These are phyloP conservation scores for Deladenus siricidicola DNA, from an alignment of 2,888 invertebrate genomes.

Conservation along the genomic window DNA sequence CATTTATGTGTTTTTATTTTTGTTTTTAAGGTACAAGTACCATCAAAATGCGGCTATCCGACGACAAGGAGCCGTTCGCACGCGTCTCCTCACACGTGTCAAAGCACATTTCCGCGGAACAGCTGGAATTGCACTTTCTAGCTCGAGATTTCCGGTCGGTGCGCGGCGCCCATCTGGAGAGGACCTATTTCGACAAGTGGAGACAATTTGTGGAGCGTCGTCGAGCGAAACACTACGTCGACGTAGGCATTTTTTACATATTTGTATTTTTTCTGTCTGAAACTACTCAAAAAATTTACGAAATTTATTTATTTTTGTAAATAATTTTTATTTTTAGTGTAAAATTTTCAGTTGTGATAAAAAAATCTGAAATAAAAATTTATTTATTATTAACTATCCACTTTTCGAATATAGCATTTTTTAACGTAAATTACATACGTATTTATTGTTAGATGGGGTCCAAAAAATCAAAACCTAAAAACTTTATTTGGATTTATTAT, in stretches of 20 bases:
- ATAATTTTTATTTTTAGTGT: no score
- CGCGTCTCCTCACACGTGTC: background rate
- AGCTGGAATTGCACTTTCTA: background rate
- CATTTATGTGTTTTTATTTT: background rate
- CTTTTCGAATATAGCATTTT: no score
- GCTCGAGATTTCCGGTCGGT: background rate
- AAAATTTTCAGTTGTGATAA: no score
- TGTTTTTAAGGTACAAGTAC: background rate
- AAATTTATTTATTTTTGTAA: no score
- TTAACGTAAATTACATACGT: no score
- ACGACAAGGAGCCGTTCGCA: background rate
- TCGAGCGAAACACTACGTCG: background rate
- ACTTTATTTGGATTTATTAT: no score
- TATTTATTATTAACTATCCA: no score
- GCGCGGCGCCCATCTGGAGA: background rate
- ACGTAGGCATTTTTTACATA: background rate
- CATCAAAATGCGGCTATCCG: background rate
- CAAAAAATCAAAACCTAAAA: no score
- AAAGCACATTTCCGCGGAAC: slow-evolving; percentile 1
- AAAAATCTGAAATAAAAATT: no score
- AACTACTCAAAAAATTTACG: no score
- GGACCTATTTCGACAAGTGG: slow-evolving; percentile 1
- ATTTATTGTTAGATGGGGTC: no score
- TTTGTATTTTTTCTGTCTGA: no score
- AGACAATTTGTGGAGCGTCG: background rate